Evolutionary conservation across 2,113 vertebrate species (phyloP).

Genomic region (Paramisgurnus dabryanus): DNA sequence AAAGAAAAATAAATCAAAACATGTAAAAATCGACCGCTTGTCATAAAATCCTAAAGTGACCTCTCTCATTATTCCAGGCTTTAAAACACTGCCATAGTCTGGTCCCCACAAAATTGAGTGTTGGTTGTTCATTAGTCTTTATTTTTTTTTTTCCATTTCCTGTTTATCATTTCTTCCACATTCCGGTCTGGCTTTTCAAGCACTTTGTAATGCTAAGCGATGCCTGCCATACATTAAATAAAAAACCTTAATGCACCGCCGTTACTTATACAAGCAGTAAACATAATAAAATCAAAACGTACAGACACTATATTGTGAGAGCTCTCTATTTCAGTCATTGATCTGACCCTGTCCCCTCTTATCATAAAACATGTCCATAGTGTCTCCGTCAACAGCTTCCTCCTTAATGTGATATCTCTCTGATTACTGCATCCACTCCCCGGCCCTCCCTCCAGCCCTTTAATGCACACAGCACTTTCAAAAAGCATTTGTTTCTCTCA

Average conservation of each 20-base stretch:
- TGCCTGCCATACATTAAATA: slow-evolving; percentile 14
- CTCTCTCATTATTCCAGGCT: not conserved
- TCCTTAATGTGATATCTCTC: slow-evolving; percentile 55
- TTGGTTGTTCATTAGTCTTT: not conserved
- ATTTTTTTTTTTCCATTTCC: not conserved
- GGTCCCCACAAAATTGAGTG: not conserved
- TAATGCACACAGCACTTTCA: slow-evolving; percentile 57
- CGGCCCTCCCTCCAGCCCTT: slow-evolving; percentile 54
- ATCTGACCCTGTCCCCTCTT: slow-evolving; percentile 57
- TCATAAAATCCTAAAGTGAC: not conserved
- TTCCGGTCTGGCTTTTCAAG: slow-evolving; percentile 1
- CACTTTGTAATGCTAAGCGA: slow-evolving; percentile 9
- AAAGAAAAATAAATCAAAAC: not conserved
- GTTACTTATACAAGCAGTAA: slow-evolving; percentile 38
- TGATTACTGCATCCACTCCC: slow-evolving; percentile 58
- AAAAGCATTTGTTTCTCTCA: slow-evolving; percentile 66
- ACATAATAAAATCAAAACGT: slow-evolving; percentile 43
- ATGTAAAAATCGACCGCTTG: not conserved
- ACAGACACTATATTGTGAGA: slow-evolving; percentile 50
- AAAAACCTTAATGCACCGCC: slow-evolving; percentile 32
- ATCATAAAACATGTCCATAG: slow-evolving; percentile 59
- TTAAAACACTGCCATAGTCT: not conserved
- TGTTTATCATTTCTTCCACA: not conserved
- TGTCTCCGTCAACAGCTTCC: slow-evolving; percentile 48
- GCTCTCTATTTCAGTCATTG: slow-evolving; percentile 45